Base-by-base conservation (phyloP, 1,140 invertebrate genomes). In the Tetragonula clypearis region DNA sequence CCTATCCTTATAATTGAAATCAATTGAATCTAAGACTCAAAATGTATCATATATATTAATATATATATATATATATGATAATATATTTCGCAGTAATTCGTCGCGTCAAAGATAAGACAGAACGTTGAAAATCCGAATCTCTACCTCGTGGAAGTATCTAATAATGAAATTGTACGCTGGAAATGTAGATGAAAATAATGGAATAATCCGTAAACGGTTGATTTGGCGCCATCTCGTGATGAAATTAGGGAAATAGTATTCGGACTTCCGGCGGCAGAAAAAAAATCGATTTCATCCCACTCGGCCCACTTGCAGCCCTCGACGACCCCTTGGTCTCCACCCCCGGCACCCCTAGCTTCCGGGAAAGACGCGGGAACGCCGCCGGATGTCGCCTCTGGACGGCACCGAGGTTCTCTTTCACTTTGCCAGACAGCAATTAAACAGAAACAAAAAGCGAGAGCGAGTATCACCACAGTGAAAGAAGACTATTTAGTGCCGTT, bases 251-350 rank as follows among this genome's bases (percentile, higher is more conserved):
- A 92, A 88, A 82, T 77, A 73, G 55, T 76, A 79, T 73, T 85
- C 62, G 86, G 85, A 85, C 86, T 88, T 92, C 80, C 86, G 81
- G 73, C 71, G 77, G 72, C 66, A 74, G 74, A 80, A 88, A 91
- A 90, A 91, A 91, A 91, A 93, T 93, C 92, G 92, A 93, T 93
- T 88, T 71, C 86, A 89, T 81, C 89, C 91, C 78, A 86, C 86
- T 91, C 87, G 87, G 85, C 86, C 80, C 87, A 74, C 87, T 87
- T 82, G 65, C 80, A 88, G 21, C 85, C 84, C 85, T 84, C 73
- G 79, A 83, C 83, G 79, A 87, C 83, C 81, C 85, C 30, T 72
- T 69, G 83, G 79, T 73, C 86, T 65, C 79, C 72, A 76, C 77
- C 65, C 83, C 78, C 84, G 21, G 71, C 84, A 80, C 76, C 62